Base-by-base conservation (phyloP, 2,113 vertebrate genomes). In the Globicephala melas region DNA sequence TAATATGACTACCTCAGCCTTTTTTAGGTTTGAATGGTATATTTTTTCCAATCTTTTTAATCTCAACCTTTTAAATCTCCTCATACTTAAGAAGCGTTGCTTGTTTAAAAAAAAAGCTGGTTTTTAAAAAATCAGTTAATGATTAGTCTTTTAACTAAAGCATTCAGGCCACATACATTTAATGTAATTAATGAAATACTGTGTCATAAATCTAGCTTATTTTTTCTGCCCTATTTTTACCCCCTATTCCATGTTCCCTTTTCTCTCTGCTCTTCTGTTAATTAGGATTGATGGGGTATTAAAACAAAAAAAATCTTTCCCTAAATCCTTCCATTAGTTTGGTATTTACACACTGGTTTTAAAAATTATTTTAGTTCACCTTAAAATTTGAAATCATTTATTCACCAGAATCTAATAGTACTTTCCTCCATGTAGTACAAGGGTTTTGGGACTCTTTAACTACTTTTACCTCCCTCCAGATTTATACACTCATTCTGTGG, bases 311-410 rank as follows among this genome's bases (percentile, higher is more conserved):
- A 47, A 63, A 31, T 50, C 12, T 62, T 63, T 65, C 50, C 15
- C 53, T 31, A 90, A 82, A 82, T 91, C 58, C 26, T 76, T 88
- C n/a, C 36, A 73, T 63, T 91, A 53, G 13, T 76, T 87, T 41
- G 38, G 38, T 26, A 86, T 23, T 26, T 55, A 90, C 7, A 65
- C 4, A 58, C 36, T 62, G 36, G 31, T 95, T 92, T 90, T 9
- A 71, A 94, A 89, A 71, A 86, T 95, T 86, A 81, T 36, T 93
- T 74, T 74, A 83, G 20, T 60, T 76, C 28, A 95, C 47, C 58
- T 73, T 81, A 63, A 33, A 81, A 87, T 15, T 26, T 86, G 58
- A 73, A 74, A 23, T 91, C 8, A 60, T 11, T 88, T 25, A 88
- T 50, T 58, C 91, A 94, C n/a, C 38, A 91, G 68, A 81, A 26